Evolutionary conservation across 2,113 vertebrate genomes (phyloP).

Genomic region (Acinonyx jubatus): DNA sequence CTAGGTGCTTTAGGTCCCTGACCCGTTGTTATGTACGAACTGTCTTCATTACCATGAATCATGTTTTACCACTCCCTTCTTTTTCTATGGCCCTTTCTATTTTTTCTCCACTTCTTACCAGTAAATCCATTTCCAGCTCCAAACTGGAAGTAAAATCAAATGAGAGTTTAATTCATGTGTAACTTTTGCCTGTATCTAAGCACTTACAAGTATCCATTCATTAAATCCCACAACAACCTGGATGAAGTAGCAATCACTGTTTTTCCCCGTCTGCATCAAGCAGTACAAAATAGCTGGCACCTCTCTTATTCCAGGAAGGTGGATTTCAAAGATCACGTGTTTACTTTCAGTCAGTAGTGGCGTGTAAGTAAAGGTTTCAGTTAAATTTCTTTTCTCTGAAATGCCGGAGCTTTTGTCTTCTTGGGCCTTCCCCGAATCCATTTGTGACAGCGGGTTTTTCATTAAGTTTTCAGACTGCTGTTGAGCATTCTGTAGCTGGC

Average conservation of each 20-base stretch:
- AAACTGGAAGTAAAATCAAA: slow-evolving; percentile 50
- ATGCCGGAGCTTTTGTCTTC: slow-evolving; percentile 54
- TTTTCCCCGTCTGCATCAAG: slow-evolving; percentile 76
- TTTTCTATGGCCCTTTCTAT: slow-evolving; percentile 47
- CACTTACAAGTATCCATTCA: neutral
- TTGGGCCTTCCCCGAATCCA: slow-evolving; percentile 39
- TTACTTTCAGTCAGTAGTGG: slow-evolving; percentile 69
- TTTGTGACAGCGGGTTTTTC: slow-evolving; percentile 61
- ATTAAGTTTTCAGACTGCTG: slow-evolving; percentile 76
- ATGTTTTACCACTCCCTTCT: slow-evolving; percentile 69
- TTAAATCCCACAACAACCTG: neutral
- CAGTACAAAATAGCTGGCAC: slow-evolving; percentile 67
- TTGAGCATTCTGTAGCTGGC: slow-evolving; percentile 70
- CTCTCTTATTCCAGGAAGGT: slow-evolving; percentile 79
- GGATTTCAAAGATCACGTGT: slow-evolving; percentile 80
- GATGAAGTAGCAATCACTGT: neutral
- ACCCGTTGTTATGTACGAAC: slow-evolving; percentile 83
- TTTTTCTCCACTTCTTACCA: slow-evolving; percentile 29
- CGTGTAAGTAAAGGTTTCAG: slow-evolving; percentile 67
- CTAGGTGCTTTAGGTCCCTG: slow-evolving; percentile 74
- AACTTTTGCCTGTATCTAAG: neutral
- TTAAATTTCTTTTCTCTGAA: slow-evolving; percentile 56
- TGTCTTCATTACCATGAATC: slow-evolving; percentile 81
- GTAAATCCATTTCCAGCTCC: slow-evolving; percentile 68
- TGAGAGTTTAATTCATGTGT: neutral